These are phyloP conservation scores for Corynorhinus townsendii DNA, from an alignment of 2,113 vertebrate genomes.

Conservation along the genomic window DNA sequence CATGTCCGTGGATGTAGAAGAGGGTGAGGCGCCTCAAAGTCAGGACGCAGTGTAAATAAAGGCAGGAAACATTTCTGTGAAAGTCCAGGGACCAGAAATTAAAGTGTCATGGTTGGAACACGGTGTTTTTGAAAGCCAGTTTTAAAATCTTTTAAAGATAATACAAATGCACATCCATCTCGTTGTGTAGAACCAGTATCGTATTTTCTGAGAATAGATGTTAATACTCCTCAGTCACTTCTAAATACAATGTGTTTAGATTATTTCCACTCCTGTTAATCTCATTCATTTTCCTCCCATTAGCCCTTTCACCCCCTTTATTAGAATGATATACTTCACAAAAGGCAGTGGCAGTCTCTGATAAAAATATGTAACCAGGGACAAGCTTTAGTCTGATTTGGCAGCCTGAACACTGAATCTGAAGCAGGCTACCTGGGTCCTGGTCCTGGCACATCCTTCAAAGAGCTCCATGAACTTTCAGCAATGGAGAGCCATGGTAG, in stretches of 20 bases:
- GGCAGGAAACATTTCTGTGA: neutral
- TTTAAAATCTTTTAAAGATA: constrained; percentile 6
- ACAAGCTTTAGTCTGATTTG: neutral
- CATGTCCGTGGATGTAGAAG: neutral
- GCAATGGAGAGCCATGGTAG: neutral
- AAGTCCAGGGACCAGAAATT: neutral
- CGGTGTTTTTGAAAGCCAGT: neutral
- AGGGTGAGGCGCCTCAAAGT: neutral
- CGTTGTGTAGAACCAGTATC: neutral
- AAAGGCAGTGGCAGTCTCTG: neutral
- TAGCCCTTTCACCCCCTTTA: neutral
- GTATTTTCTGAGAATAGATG: neutral
- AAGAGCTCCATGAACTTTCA: neutral
- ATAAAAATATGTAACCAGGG: neutral
- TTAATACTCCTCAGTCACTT: neutral
- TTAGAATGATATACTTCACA: neutral
- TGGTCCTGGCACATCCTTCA: neutral
- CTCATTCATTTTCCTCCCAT: neutral
- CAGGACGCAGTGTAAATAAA: neutral
- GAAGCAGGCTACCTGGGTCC: neutral
- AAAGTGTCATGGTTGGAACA: neutral
- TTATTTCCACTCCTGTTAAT: neutral
- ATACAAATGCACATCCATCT: neutral
- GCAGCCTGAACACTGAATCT: neutral
- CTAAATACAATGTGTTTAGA: neutral